Percentiles rank a stretch among this genome's conserved stretches.
These are phyloP conservation scores for Lagria hirta DNA, from an alignment of 2,888 invertebrate species.

Conservation along the genomic window DNA sequence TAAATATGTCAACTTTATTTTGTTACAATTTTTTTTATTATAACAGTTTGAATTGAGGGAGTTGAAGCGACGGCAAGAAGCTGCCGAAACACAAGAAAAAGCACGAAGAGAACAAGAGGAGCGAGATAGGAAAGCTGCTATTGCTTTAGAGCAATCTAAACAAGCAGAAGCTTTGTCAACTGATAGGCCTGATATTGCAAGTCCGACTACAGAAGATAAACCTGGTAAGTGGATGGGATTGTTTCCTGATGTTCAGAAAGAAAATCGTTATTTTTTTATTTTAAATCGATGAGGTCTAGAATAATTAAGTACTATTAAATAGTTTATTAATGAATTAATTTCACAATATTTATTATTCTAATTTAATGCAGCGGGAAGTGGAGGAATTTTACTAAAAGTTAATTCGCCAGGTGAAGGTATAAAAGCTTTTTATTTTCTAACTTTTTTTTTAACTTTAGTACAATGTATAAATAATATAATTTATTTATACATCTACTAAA, in stretches of 20 bases:
- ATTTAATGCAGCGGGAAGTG: conserved; percentile 49
- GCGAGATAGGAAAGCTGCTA: conserved; percentile 70
- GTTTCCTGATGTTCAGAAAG: too few relatives aligned
- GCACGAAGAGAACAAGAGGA: conserved; percentile 74
- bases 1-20: too few relatives aligned
- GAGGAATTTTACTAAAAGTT: conserved; percentile 50
- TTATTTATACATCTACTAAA: too few relatives aligned
- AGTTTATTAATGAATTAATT: too few relatives aligned
- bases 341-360: conserved; percentile 26
- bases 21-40: too few relatives aligned
- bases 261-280: too few relatives aligned
- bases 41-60: conserved; percentile 98
- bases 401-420: conserved; percentile 55
- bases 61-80: conserved; percentile 80
- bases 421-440: too few relatives aligned
- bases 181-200: conserved; percentile 52
- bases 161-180: conserved; percentile 52
- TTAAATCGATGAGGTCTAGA: too few relatives aligned
- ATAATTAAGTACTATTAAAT: too few relatives aligned
- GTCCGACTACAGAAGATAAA: conserved; percentile 58
- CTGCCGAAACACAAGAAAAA: conserved; percentile 64
- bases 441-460: too few relatives aligned
- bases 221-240: conserved; percentile 61
- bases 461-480: too few relatives aligned
- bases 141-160: conserved; percentile 58